Evolutionary conservation across 2,113 vertebrate species (phyloP).

Genomic region (Recurvirostra avosetta): DNA sequence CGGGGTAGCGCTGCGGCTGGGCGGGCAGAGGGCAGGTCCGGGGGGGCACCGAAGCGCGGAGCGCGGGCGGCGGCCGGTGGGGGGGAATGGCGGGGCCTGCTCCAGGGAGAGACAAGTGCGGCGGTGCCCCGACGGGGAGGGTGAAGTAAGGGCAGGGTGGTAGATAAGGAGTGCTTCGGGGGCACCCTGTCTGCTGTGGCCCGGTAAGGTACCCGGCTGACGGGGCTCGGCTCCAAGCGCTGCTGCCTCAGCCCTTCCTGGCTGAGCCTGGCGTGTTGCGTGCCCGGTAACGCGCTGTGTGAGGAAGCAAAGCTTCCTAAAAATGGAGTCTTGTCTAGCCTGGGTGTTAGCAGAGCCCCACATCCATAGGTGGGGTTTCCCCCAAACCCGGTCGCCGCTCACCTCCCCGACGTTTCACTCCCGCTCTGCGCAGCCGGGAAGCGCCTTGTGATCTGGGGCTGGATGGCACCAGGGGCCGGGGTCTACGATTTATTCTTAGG

Average conservation of each 20-base stretch:
- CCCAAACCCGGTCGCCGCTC: rapidly evolving
- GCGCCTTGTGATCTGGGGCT: background rate
- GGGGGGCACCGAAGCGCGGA: background rate
- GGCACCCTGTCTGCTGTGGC: background rate
- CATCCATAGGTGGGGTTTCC: no score
- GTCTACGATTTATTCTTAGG: background rate
- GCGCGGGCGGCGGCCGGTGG: background rate
- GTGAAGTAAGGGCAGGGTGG: background rate
- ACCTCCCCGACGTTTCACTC: rapidly evolving
- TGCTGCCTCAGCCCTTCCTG: background rate
- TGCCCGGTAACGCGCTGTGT: rapidly evolving
- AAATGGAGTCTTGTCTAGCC: no score
- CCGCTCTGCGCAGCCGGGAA: no score
- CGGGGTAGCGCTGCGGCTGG: background rate
- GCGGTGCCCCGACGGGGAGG: background rate
- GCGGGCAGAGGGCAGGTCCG: background rate
- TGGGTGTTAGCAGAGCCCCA: background rate
- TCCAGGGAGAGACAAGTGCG: background rate
- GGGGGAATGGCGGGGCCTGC: background rate
- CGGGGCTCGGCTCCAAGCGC: background rate
- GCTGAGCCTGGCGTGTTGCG: rapidly evolving
- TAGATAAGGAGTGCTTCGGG: background rate
- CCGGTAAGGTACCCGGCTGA: background rate
- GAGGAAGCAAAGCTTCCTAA: background rate
- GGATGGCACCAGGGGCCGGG: rapidly evolving